Conservation (phyloP, 1,140 invertebrate genomes). For the Trichogramma pretiosum region DNA sequence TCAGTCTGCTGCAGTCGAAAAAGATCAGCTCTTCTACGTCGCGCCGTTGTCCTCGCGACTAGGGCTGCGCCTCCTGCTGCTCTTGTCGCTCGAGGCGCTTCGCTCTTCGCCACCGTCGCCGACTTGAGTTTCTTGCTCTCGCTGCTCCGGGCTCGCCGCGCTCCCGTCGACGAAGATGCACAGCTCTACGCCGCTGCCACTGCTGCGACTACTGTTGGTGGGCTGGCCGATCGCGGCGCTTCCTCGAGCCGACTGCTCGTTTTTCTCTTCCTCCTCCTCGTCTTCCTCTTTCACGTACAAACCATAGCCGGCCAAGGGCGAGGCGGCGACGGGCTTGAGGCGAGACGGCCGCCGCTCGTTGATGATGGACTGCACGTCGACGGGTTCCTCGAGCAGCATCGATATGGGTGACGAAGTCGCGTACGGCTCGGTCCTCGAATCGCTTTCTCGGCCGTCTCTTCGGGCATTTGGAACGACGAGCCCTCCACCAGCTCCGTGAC, state of each 20-base stretch:
- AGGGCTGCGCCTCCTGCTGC: not conserved
- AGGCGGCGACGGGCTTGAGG: conserved; percentile 20
- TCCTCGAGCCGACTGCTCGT: conserved; percentile 7
- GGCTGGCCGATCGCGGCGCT: too few species aligned
- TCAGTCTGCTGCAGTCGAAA: too few species aligned
- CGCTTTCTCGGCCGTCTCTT: too few species aligned
- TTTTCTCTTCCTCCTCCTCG: conserved; percentile 1
- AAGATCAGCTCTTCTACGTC: too few species aligned
- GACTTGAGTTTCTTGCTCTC: conserved; percentile 10
- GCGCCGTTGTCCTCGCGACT: not conserved
- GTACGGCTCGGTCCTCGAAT: conserved; percentile 19
- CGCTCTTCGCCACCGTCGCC: not conserved
- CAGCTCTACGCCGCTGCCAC: conserved; percentile 16
- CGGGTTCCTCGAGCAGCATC: too few species aligned
- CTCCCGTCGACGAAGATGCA: conserved; percentile 19
- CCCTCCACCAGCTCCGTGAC: conserved; percentile 6
- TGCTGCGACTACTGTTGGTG: conserved; percentile 17
- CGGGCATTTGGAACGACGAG: too few species aligned
- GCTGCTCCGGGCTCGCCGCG: conserved; percentile 7
- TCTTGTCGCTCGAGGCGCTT: not conserved
- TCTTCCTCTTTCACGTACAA: conserved; percentile 29
- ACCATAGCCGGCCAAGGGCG: conserved; percentile 7
- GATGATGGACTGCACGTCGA: conserved; percentile 41
- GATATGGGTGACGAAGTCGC: too few species aligned
- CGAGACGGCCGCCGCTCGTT: conserved; percentile 40